A percentile compares a stretch with the other conserved stretches of the same genome.
Conservation (phyloP, 2,113 vertebrate species). For the Alethe castanea region DNA sequence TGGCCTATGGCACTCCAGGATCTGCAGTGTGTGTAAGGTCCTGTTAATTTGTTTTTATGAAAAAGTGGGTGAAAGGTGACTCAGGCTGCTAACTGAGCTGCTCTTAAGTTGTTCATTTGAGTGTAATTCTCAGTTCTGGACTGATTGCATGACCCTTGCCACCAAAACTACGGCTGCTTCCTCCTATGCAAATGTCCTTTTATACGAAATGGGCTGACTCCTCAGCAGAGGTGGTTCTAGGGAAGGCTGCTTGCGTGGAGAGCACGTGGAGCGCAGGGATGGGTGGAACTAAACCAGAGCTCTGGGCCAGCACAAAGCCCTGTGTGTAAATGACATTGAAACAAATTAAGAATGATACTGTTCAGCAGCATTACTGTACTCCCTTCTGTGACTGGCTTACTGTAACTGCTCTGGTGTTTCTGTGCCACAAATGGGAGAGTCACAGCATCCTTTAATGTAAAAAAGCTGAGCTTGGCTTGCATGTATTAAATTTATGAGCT, state of each 20-base stretch:
- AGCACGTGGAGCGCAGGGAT: background rate
- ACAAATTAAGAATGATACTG: background rate
- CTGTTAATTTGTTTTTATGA: background rate
- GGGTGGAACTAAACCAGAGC: background rate
- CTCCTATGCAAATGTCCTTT: background rate
- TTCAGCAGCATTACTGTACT: background rate
- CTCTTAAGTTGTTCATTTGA: background rate
- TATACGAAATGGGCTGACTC: background rate
- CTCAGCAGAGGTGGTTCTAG: background rate
- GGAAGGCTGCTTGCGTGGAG: background rate
- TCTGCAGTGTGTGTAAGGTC: background rate
- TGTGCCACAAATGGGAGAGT: background rate
- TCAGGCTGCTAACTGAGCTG: background rate
- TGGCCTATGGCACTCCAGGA: background rate
- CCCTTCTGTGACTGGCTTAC: background rate
- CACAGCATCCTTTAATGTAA: background rate
- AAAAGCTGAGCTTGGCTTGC: background rate
- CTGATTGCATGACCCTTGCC: background rate
- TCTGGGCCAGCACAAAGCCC: background rate
- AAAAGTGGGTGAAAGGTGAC: background rate
- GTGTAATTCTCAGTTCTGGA: background rate
- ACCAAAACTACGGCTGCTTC: constrained; percentile 23
- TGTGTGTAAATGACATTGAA: background rate
- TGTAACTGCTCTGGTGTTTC: background rate
- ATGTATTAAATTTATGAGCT: background rate